phyloP scores from a whole-genome alignment of 2,888 invertebrate genomes.

The Cheilosia variabilis region DNA sequence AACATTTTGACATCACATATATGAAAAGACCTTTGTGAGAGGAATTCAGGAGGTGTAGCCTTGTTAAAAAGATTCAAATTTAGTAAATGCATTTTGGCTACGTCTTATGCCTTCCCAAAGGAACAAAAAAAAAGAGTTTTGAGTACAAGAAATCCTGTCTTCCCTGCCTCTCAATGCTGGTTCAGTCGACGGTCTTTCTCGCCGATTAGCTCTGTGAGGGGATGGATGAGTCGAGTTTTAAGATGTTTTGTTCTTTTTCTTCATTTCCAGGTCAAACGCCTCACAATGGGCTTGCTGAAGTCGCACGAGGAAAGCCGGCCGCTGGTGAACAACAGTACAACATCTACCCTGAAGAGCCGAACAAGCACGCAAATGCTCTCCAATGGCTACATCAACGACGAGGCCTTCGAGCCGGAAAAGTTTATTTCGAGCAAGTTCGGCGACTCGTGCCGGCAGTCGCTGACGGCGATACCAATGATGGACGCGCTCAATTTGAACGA shows the following conservation, averaged over 20 bases:
- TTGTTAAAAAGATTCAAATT: too few relatives aligned
- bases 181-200: too few relatives aligned
- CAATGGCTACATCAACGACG: constrained; percentile 90
- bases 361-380: constrained; percentile 79
- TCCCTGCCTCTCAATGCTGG: too few relatives aligned
- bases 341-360: constrained; percentile 67
- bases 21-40: too few relatives aligned
- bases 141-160: too few relatives aligned
- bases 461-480: constrained; percentile 82
- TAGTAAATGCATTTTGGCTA: too few relatives aligned
- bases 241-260: neutral
- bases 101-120: too few relatives aligned
- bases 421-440: constrained; percentile 82
- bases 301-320: constrained; percentile 89
- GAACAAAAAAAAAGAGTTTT: too few relatives aligned
- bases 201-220: too few relatives aligned
- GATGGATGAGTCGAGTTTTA: too few relatives aligned
- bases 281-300: constrained; percentile 89
- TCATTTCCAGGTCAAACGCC: constrained; percentile 86
- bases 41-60: too few relatives aligned
- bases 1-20: too few relatives aligned
- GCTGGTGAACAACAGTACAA: constrained; percentile 87
- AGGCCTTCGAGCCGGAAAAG: constrained; percentile 86
- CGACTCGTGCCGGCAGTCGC: constrained; percentile 82
- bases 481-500: constrained; percentile 81